These are phyloP conservation scores for Spheniscus humboldti DNA, from an alignment of 2,797 vertebrate species.

Conservation along the genomic window DNA sequence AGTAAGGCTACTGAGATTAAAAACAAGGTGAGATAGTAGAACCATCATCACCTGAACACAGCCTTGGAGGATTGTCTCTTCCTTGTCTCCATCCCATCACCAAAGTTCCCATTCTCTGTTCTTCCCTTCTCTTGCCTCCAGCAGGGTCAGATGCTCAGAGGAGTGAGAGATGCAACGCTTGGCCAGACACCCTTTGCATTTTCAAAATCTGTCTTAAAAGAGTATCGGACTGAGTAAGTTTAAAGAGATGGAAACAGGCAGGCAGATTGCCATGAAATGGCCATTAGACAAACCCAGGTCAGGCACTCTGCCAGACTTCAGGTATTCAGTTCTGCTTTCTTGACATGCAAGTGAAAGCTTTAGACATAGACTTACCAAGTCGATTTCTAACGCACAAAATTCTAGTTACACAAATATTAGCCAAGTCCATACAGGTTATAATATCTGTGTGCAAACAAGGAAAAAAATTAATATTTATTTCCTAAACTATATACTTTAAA, in stretches of 20 bases:
- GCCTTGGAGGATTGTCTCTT: not conserved
- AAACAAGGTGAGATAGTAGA: not conserved
- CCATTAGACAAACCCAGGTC: not conserved
- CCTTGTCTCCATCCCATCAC: not conserved
- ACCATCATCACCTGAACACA: not conserved
- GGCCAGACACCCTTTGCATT: not conserved
- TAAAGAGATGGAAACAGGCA: not conserved
- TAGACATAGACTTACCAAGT: not conserved
- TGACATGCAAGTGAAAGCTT: not conserved
- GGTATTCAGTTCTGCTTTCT: not conserved
- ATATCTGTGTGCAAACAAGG: not conserved
- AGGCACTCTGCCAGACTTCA: not conserved
- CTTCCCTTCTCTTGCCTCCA: not conserved
- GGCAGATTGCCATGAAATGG: not conserved
- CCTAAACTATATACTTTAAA: not conserved
- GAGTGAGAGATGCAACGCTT: rapidly evolving
- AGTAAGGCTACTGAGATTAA: not conserved
- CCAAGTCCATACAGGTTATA: not conserved
- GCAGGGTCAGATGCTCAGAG: not conserved
- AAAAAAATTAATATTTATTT: not conserved
- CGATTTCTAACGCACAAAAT: not conserved
- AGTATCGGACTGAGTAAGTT: not conserved
- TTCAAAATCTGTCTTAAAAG: not conserved
- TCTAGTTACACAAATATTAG: slow-evolving; percentile 6
- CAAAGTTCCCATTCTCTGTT: not conserved